Evolutionary conservation across 1,140 invertebrate species (phyloP).

Genomic region (Limonius californicus): DNA sequence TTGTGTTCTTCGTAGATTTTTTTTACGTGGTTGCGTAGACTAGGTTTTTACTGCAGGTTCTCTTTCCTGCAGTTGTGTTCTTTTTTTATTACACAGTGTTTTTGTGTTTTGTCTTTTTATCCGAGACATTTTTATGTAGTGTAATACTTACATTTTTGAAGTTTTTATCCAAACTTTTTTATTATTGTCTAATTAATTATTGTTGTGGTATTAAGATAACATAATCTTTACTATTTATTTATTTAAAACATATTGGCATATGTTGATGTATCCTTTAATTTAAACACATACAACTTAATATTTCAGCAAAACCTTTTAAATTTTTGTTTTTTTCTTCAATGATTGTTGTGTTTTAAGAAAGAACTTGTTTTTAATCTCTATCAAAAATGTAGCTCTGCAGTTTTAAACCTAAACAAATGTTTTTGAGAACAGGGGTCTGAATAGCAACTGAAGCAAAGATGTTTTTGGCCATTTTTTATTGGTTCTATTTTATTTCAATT

Average conservation of each 20-base stretch:
- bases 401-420: too few species aligned
- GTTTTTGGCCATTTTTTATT: too few species aligned
- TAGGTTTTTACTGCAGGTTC: constrained; percentile 18
- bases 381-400: too few species aligned
- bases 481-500: too few species aligned
- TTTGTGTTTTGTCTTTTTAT: constrained; percentile 5
- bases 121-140: background rate
- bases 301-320: too few species aligned
- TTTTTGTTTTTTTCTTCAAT: too few species aligned
- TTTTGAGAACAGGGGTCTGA: too few species aligned
- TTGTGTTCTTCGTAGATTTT: constrained; percentile 22
- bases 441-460: too few species aligned
- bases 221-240: background rate
- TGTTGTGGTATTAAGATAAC: background rate
- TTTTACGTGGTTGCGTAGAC: constrained; percentile 21
- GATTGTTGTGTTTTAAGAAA: too few species aligned
- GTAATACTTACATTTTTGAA: background rate
- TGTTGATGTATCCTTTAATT: background rate
- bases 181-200: background rate
- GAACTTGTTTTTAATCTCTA: too few species aligned
- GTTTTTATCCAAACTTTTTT: background rate
- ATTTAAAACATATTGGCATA: background rate
- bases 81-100: background rate
- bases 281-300: too few species aligned
- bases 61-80: background rate